Evolutionary conservation across 2,888 invertebrate genomes (phyloP).

Genomic region (Drosophila parthenogenetica): DNA sequence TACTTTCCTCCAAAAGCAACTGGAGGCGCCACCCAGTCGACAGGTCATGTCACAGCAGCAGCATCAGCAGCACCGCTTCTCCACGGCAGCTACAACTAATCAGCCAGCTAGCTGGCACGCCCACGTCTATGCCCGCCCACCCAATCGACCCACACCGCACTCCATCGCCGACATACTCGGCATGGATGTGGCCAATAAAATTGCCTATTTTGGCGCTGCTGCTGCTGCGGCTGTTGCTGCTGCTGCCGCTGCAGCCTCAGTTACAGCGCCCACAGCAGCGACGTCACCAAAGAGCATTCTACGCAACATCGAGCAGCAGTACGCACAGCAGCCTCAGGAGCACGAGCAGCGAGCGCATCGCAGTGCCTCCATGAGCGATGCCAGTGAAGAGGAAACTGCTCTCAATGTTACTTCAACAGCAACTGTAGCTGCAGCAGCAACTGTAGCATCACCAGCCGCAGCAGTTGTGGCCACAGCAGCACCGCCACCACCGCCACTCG

Average conservation of each 20-base stretch:
- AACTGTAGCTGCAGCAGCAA: conserved; percentile 13
- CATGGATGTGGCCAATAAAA: conserved; percentile 59
- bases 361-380: conserved; percentile 84
- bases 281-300: conserved; percentile 84
- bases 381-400: conserved; percentile 85
- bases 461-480: conserved; percentile 20
- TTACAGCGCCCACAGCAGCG: conserved; percentile 58
- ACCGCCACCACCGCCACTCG: conserved; percentile 65
- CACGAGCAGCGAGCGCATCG: conserved; percentile 71
- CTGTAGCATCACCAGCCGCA: conserved; percentile 35
- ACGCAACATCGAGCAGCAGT: conserved; percentile 82
- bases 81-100: conserved; percentile 16
- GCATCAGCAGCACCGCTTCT: conserved; percentile 40
- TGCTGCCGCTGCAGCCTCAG: conserved; percentile 19
- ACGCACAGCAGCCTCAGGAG: conserved; percentile 73
- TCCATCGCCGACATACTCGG: conserved; percentile 95
- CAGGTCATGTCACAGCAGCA: conserved; percentile 31
- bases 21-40: conserved; percentile 70
- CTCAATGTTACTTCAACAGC: conserved; percentile 41
- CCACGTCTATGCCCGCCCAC: conserved; percentile 94
- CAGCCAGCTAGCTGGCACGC: conserved; percentile 91
- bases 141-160: conserved; percentile 93
- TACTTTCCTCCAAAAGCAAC: conserved; percentile 78
- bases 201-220: conserved; percentile 33
- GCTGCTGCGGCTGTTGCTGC: conserved; percentile 6